Percentiles rank a stretch among this genome's conserved stretches.
phyloP scores from a whole-genome alignment of 1,140 invertebrate genomes.

The Drosophila watanabei region DNA sequence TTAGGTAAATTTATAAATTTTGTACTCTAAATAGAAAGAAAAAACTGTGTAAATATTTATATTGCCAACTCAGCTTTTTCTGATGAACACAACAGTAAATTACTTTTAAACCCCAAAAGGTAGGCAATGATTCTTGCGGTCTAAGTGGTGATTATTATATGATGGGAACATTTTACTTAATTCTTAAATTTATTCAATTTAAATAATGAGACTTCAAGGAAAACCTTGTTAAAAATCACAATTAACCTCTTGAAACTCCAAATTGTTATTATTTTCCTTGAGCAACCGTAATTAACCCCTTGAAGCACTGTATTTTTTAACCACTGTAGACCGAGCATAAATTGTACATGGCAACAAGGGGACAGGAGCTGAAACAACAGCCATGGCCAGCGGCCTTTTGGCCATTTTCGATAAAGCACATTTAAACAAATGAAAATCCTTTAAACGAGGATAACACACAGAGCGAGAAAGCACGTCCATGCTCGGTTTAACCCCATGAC shows the following conservation, averaged over 20 bases:
- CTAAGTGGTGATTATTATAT: not conserved
- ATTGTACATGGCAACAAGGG: constrained; percentile 41
- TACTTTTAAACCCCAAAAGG: too few relatives aligned
- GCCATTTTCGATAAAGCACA: constrained; percentile 82
- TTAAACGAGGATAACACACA: constrained; percentile 76
- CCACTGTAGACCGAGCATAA: constrained; percentile 51
- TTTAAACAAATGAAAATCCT: constrained; percentile 84
- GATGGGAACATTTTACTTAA: too few relatives aligned
- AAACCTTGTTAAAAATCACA: not conserved
- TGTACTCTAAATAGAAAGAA: not conserved
- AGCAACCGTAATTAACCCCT: not conserved
- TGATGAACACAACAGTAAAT: not conserved
- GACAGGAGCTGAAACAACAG: constrained; percentile 29
- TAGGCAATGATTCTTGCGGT: not conserved
- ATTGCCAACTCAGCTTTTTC: not conserved
- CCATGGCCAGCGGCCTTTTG: constrained; percentile 57
- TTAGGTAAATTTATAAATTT: not conserved
- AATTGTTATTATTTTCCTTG: not conserved
- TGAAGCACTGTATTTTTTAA: constrained; percentile 4
- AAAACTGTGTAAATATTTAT: not conserved
- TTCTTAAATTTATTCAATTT: not conserved
- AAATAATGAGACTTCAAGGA: rapidly evolving
- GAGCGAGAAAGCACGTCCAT: constrained; percentile 39
- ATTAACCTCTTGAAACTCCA: not conserved
- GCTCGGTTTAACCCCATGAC: constrained; percentile 66